Conservation (phyloP, 2,888 invertebrate species). For the Hypsopygia costalis region DNA sequence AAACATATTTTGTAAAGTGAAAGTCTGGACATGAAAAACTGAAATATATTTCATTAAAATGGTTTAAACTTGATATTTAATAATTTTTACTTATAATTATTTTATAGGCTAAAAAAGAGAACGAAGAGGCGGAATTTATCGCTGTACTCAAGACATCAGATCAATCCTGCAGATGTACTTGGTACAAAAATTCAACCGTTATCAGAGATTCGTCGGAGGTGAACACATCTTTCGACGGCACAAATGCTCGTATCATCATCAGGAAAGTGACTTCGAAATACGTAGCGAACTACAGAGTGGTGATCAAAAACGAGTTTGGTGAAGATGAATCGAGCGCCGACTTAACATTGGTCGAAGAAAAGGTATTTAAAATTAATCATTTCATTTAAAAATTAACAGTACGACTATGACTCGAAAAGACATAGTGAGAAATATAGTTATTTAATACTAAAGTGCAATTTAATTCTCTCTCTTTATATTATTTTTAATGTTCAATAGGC, state of each 20-base stretch:
- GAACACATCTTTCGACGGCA: constrained; percentile 91
- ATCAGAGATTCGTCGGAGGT: constrained; percentile 89
- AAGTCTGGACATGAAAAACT: no score
- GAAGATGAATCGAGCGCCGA: constrained; percentile 93
- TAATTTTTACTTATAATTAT: constrained; percentile 1
- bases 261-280: constrained; percentile 88
- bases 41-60: no score
- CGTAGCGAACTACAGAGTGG: constrained; percentile 90
- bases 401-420: no score
- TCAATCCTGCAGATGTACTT: constrained; percentile 89
- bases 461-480: no score
- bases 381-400: no score
- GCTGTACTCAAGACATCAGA: constrained; percentile 87
- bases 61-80: no score
- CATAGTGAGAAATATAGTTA: no score
- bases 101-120: constrained; percentile 67
- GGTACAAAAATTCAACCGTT: constrained; percentile 91
- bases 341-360: constrained; percentile 86
- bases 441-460: no score
- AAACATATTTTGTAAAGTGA: no score
- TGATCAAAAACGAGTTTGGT: constrained; percentile 95
- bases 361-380: no score
- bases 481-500: no score
- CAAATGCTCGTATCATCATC: constrained; percentile 89
- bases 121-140: constrained; percentile 88